Conservation (phyloP, 1,140 invertebrate species). For the Trichomalopsis sarcophagae region DNA sequence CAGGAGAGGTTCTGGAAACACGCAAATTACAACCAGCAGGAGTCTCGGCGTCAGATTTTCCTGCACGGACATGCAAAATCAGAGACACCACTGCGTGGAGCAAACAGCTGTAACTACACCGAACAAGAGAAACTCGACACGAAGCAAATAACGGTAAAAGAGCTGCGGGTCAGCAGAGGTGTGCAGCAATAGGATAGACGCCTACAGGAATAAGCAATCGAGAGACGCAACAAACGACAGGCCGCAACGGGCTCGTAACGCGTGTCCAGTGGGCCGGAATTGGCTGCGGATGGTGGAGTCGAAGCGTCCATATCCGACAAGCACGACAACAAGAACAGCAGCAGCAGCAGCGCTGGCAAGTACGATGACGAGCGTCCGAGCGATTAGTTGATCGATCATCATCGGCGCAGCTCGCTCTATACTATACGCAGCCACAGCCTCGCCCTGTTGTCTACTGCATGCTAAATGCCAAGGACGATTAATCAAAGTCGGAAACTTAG, state of each 20-base stretch:
- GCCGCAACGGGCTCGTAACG: constrained; percentile 15
- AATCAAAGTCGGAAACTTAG: constrained; percentile 41
- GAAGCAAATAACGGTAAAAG: neutral
- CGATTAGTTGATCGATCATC: constrained; percentile 40
- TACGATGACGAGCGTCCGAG: constrained; percentile 7
- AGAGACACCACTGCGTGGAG: too few species aligned
- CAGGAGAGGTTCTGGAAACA: too few species aligned
- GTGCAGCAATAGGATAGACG: neutral
- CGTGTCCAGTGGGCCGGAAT: constrained; percentile 5
- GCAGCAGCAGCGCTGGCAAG: neutral
- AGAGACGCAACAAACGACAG: neutral
- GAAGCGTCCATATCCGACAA: neutral
- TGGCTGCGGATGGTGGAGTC: neutral
- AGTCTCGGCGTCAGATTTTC: too few species aligned
- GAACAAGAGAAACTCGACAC: neutral
- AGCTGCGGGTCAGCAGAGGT: neutral
- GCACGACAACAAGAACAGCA: constrained; percentile 5
- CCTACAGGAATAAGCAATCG: neutral
- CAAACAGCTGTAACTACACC: too few species aligned
- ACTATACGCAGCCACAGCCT: neutral
- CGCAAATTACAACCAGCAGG: too few species aligned
- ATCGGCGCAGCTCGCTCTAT: neutral
- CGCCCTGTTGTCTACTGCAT: neutral
- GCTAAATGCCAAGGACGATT: constrained; percentile 41
- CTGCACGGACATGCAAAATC: too few species aligned